Evolutionary conservation across 2,888 invertebrate species (phyloP), one percentile per base, ranked within the genome.

Genomic region (Platycheirus rosarum): DNA sequence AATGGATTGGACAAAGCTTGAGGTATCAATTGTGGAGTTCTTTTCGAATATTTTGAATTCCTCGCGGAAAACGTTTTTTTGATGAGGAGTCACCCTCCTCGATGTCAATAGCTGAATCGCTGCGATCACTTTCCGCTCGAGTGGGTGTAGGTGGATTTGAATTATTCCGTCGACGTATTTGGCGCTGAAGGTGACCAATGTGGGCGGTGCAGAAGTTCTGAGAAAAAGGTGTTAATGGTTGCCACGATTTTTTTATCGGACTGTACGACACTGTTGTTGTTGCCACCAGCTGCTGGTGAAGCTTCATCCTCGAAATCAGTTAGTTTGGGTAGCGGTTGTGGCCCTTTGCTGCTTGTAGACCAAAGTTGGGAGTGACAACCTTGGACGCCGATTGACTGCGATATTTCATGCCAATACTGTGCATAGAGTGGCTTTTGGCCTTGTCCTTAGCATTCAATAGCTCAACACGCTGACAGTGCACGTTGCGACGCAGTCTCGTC

Each of bases 81-180:
- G 73, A 82, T 51, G 82, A 77, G 55, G 77, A 77, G 49, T 82
- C 77, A 13, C 77, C 84, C 0, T 84, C 85, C 85, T 88, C 89
- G 55, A 87, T 85, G 23, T 89, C 88, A 23, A 89, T 88, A 42
- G 88, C 89, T 0, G 89, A 89, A 65, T 89, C 89, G 42, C 86
- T 87, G 79, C 87, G 88, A 74, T 86, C 87, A 35, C 46, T 74
- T 8, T 69, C 77, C 0, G 87, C 86, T 26, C 87, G 85, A 1
- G 35, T 84, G 20, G 65, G 75, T 48, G 75, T 68, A 11, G 84
- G 53, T 4, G 74, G 51, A 68, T 74, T 80, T 0, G 86, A 86
- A 66, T 84, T 86, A 16, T 85, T 84, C n/a, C 86, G 87, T 23
- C 76, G 77, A 11, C 82, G 77, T 8, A 82, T 63, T 49, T 76